Percentiles rank a stretch among this genome's conserved stretches.
These are phyloP conservation scores for Oscheius sp. DNA, from an alignment of 1,140 invertebrate species.

Conservation along the genomic window DNA sequence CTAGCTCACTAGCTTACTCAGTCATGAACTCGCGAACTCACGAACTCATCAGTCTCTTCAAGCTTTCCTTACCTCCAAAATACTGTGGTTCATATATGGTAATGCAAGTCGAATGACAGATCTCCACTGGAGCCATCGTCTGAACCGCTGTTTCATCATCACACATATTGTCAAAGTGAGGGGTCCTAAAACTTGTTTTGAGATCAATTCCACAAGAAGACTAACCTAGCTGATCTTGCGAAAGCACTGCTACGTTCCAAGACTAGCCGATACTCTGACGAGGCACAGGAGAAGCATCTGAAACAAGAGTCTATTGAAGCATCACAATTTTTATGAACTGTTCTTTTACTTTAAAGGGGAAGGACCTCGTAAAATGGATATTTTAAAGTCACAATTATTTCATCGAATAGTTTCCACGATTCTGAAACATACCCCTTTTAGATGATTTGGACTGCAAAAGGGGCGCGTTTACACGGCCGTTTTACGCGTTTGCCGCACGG, in stretches of 20 bases:
- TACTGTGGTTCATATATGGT: constrained; percentile 37
- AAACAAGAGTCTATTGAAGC: constrained; percentile 9
- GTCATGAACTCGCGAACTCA: too few relatives aligned
- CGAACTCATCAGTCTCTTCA: too few relatives aligned
- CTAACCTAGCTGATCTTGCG: constrained; percentile 9
- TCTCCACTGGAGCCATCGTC: constrained; percentile 28
- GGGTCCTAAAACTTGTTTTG: constrained; percentile 8
- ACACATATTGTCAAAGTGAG: constrained; percentile 32
- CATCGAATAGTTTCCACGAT: too few relatives aligned
- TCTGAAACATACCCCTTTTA: too few relatives aligned
- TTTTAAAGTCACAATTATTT: too few relatives aligned
- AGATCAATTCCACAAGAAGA: background rate
- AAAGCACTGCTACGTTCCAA: constrained; percentile 17
- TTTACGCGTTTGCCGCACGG: too few relatives aligned
- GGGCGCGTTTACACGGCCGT: too few relatives aligned
- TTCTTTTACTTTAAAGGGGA: too few relatives aligned
- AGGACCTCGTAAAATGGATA: too few relatives aligned
- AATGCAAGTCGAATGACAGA: constrained; percentile 35
- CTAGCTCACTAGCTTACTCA: too few relatives aligned
- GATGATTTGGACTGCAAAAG: too few relatives aligned
- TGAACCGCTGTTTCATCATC: constrained; percentile 28
- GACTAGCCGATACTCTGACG: constrained; percentile 29
- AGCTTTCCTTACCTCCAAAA: constrained; percentile 37
- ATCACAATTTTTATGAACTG: too few relatives aligned
- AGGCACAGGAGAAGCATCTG: constrained; percentile 39